Evolutionary conservation across 2,113 vertebrate species (phyloP).

Genomic region (Pygoscelis adeliae): DNA sequence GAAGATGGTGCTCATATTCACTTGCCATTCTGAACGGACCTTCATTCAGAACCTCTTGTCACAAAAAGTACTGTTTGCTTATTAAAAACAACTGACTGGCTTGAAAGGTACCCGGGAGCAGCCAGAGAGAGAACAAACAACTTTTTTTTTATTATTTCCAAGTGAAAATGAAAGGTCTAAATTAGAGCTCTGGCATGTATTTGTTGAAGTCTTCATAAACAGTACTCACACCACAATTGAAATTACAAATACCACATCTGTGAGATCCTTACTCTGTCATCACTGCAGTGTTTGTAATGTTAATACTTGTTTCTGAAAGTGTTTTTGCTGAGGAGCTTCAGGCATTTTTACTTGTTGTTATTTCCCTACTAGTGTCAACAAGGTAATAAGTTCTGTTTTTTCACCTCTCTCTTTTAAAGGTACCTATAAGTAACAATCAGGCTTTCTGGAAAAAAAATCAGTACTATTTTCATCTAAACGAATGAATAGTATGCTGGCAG

Average conservation of each 20-base stretch:
- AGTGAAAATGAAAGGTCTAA: neutral
- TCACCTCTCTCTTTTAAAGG: neutral
- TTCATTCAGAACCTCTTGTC: neutral
- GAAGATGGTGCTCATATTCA: neutral
- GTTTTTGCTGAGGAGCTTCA: neutral
- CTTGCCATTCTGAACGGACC: neutral
- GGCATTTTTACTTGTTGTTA: neutral
- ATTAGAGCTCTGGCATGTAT: neutral
- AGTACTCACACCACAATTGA: neutral
- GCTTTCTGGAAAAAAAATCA: neutral
- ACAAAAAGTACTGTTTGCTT: neutral
- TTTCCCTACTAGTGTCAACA: neutral
- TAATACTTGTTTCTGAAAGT: neutral
- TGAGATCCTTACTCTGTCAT: neutral
- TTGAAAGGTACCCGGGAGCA: neutral
- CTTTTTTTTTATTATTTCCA: neutral
- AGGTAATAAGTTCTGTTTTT: neutral
- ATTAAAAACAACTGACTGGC: neutral
- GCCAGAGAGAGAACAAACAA: neutral
- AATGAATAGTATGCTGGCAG: neutral
- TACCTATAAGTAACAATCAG: neutral
- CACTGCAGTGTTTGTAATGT: neutral
- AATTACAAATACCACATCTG: neutral
- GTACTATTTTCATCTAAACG: neutral
- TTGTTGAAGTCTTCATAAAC: neutral